phyloP scores from a whole-genome alignment of 2,888 invertebrate genomes.

The Drosophila mimica region DNA sequence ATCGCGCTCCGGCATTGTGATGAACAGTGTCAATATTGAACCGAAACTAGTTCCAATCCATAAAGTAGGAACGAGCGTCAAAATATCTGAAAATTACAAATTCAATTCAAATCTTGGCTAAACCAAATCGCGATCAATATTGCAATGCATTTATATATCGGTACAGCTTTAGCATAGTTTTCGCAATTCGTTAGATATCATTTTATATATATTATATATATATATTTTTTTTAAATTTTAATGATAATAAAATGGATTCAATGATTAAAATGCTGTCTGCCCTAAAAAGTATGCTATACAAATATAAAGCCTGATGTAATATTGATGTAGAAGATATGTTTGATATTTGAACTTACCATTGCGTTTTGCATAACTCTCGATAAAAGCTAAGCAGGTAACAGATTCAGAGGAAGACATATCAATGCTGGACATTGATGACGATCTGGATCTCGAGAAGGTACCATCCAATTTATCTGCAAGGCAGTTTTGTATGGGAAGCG shows the following conservation, averaged over 20 bases:
- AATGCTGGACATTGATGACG: conserved; percentile 98
- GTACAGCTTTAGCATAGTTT: neutral
- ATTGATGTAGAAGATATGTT: too few species aligned
- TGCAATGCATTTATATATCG: neutral
- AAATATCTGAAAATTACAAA: conserved; percentile 89
- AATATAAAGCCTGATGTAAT: neutral
- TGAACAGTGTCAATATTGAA: conserved; percentile 96
- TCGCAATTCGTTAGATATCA: neutral
- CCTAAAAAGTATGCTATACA: conserved; percentile 19
- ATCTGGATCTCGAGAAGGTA: conserved; percentile 97
- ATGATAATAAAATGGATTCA: neutral
- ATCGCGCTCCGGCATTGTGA: conserved; percentile 93
- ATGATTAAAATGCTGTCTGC: neutral
- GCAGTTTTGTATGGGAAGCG: conserved; percentile 85
- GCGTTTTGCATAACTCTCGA: conserved; percentile 97
- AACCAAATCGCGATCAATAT: neutral
- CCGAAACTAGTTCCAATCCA: conserved; percentile 99
- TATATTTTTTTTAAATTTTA: neutral
- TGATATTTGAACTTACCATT: conserved; percentile 89
- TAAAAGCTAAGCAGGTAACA: conserved; percentile 97
- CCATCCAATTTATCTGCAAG: conserved; percentile 98
- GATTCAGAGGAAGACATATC: conserved; percentile 98
- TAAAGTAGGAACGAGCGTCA: conserved; percentile 93
- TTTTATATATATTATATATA: neutral
- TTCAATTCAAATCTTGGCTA: too few species aligned